Percentiles rank a stretch among this genome's conserved stretches.
Conservation (phyloP, 2,797 vertebrate genomes). For the Linurgus olivaceus region DNA sequence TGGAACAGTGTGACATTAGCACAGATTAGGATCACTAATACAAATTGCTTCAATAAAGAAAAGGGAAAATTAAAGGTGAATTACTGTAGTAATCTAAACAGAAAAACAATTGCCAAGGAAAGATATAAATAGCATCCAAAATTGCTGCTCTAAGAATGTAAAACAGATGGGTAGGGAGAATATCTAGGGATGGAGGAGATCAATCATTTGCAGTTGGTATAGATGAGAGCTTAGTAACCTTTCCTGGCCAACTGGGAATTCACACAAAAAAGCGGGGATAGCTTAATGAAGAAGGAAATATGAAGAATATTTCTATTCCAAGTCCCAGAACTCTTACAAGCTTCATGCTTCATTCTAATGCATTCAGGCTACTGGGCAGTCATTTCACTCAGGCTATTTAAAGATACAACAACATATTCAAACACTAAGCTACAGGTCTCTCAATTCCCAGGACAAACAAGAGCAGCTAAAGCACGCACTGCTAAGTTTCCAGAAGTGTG, state of each 20-base stretch:
- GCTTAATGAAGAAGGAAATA: not conserved
- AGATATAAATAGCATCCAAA: not conserved
- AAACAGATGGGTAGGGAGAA: not conserved
- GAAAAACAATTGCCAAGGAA: not conserved
- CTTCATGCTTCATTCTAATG: not conserved
- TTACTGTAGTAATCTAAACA: not conserved
- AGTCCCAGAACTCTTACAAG: not conserved
- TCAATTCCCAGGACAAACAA: not conserved
- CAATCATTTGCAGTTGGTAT: not conserved
- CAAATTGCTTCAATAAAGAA: not conserved
- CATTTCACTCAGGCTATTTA: not conserved
- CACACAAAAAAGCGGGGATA: not conserved
- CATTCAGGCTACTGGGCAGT: not conserved
- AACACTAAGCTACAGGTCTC: not conserved
- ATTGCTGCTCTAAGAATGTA: not conserved
- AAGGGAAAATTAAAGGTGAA: slow-evolving; percentile 24
- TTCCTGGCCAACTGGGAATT: not conserved
- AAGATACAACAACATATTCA: not conserved
- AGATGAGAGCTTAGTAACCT: not conserved
- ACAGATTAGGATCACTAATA: not conserved
- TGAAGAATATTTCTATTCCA: not conserved
- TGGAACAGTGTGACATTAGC: not conserved
- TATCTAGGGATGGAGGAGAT: not conserved
- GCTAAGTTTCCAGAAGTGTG: not conserved
- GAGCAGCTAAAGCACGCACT: not conserved